These are phyloP conservation scores for Tamias sibiricus DNA, from an alignment of 2,113 vertebrate species.

Conservation along the genomic window DNA sequence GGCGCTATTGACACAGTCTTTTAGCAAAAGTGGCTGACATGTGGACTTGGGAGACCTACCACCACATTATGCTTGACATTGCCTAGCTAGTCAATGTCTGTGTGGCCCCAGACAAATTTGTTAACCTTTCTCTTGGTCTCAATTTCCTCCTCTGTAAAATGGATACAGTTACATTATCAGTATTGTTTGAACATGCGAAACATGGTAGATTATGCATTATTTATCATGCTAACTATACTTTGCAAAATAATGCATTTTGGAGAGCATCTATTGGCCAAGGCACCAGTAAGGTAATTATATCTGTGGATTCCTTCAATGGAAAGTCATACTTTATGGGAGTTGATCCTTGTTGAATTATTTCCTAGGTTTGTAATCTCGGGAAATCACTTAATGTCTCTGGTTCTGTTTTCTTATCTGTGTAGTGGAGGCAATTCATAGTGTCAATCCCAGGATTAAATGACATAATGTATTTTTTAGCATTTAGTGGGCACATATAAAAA, in stretches of 20 bases:
- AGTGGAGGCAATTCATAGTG: not conserved
- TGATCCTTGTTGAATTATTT: not conserved
- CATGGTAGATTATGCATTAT: not conserved
- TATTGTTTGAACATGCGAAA: not conserved
- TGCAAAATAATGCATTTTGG: not conserved
- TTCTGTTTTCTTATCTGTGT: not conserved
- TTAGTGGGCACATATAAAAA: not conserved
- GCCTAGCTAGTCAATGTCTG: too few species aligned
- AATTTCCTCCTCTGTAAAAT: not conserved
- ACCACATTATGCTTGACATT: not conserved
- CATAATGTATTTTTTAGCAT: not conserved
- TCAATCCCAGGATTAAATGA: not conserved
- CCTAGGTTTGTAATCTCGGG: conserved; percentile 48
- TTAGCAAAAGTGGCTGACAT: not conserved
- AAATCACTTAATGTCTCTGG: conserved; percentile 51
- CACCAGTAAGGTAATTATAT: not conserved
- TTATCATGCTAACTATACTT: not conserved
- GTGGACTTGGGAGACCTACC: not conserved
- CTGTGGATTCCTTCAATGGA: not conserved
- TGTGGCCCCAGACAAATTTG: not conserved
- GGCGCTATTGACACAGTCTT: not conserved
- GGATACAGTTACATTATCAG: not conserved
- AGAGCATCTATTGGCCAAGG: not conserved
- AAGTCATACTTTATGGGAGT: not conserved
- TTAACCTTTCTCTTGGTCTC: not conserved